phyloP scores from a whole-genome alignment of 2,113 vertebrate genomes.

The Gnathonemus longibarbis region DNA sequence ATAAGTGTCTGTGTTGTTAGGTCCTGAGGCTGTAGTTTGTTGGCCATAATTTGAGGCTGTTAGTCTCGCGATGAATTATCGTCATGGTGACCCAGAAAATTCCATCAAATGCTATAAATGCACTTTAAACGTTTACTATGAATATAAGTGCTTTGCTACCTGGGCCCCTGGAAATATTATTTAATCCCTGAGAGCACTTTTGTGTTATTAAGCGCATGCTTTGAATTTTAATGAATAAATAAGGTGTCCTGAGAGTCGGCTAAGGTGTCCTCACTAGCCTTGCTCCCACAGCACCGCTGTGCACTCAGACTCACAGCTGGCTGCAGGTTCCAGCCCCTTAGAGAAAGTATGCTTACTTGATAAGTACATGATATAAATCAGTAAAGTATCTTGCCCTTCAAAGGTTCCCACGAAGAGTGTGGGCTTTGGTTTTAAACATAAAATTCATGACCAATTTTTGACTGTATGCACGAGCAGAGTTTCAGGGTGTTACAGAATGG shows the following conservation, averaged over 20 bases:
- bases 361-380: not conserved
- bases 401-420: not conserved
- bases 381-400: not conserved
- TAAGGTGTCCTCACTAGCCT: not conserved
- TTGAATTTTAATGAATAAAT: not conserved
- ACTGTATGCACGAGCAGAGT: not conserved
- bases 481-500: not conserved
- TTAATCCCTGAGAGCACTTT: not conserved
- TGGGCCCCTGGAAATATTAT: not conserved
- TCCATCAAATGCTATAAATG: not conserved
- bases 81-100: not conserved
- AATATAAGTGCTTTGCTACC: not conserved
- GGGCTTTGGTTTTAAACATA: not conserved
- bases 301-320: not conserved
- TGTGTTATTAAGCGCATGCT: not conserved
- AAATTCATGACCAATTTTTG: not conserved
- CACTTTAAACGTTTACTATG: not conserved
- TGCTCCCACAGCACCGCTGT: not conserved
- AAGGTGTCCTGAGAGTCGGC: not conserved
- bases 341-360: not conserved
- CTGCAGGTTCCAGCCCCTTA: not conserved
- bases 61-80: not conserved
- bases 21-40: not conserved
- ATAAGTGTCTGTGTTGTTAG: not conserved
- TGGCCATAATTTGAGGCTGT: not conserved